Percentiles rank a stretch among this genome's conserved stretches.
phyloP scores from a whole-genome alignment of 2,797 vertebrate species.

The Loriculus beryllinus region DNA sequence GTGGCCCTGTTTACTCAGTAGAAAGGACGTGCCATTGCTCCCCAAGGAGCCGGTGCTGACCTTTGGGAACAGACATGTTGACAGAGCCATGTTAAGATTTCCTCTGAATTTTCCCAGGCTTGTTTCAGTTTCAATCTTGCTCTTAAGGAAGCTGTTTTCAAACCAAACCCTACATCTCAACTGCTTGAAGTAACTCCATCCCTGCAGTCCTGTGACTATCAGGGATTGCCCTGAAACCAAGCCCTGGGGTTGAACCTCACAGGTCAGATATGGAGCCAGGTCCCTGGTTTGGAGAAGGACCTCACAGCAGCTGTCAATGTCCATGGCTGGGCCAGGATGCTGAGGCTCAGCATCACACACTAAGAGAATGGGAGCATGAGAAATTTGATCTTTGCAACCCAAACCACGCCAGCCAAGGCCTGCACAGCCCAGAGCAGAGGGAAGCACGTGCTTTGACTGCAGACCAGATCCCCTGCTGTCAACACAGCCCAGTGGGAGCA shows the following conservation, averaged over 20 bases:
- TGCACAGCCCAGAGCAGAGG: not conserved
- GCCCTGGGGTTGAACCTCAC: not conserved
- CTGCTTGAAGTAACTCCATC: not conserved
- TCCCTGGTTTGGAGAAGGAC: not conserved
- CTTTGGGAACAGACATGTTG: conserved; percentile 8
- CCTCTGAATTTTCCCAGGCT: conserved; percentile 52
- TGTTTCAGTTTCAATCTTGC: conserved; percentile 16
- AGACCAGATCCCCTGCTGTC: not conserved
- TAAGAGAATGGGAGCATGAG: accelerated
- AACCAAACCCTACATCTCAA: not conserved
- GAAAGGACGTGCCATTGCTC: conserved; percentile 27
- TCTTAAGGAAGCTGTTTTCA: not conserved
- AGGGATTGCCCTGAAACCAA: not conserved
- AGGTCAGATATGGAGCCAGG: not conserved
- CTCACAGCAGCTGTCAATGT: not conserved
- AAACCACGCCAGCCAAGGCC: not conserved
- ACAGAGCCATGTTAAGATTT: not conserved
- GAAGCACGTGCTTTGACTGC: not conserved
- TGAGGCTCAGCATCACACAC: not conserved
- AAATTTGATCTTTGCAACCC: not conserved
- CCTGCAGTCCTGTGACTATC: not conserved
- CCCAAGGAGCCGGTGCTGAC: not conserved
- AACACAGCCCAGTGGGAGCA: not conserved
- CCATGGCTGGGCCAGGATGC: not conserved
- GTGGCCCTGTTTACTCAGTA: not conserved